Base-by-base conservation (phyloP, 1,140 invertebrate species). In the Schlechtendalia chinensis region DNA sequence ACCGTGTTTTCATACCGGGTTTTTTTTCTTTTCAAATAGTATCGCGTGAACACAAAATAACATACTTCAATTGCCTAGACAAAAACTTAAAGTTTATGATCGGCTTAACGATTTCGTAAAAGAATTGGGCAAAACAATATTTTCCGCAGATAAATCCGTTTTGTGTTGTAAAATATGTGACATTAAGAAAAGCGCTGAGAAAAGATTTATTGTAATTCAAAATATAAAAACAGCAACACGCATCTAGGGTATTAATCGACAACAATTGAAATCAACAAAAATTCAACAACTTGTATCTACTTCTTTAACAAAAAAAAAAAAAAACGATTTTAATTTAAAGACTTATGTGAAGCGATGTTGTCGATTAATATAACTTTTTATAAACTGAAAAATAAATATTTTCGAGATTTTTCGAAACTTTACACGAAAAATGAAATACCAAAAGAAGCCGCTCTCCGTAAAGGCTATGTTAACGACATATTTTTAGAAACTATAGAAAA, bases 261-360 rank as follows among this genome's bases (percentile, higher is more conserved):
- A 22, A 69, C n/a, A 69, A 69, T 69, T 69, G 19, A 47, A 47
- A n/a, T 17, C n/a, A 47, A 47, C 19, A 14, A 69, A 16, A 69
- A 69, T 1, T 47, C 65, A 69, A 22, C 39, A 47, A 69, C 65
- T 69, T 24, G 65, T 69, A n/a, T n/a, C 63, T n/a, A 61, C 27
- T 17, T 69, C 65, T 69, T 39, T 45, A 39, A 22, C 19, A 19
- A 67, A 67, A 17, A 69, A 69, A 69, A 50, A 69, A 17, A 69
- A 69, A 69, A 47, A 69, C n/a, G 39, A 69, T 67, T 67, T 39
- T 67, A 39, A 67, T n/a, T n/a, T 67, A 67, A 8, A 67, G 65
- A 67, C 39, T 67, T 39, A 65, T 45, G 61, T 6, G 32, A 65
- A 65, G 16, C 29, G 32, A 39, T 61, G 22, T 27, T 61, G 10